phyloP scores from a whole-genome alignment of 2,797 vertebrate species.

The Microctenopoma steveboyesi region DNA sequence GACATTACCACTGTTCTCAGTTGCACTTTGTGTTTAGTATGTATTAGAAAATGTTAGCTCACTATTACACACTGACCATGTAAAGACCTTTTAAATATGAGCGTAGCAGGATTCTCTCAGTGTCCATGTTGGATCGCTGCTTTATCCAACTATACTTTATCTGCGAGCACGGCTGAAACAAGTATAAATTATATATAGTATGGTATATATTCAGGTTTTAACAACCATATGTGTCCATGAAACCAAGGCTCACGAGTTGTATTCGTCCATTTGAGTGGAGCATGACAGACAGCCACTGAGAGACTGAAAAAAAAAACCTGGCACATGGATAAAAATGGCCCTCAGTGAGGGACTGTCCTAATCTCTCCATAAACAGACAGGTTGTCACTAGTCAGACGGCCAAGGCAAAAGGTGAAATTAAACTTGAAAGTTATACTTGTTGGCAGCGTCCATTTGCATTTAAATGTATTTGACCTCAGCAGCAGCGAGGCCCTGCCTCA shows the following conservation, averaged over 20 bases:
- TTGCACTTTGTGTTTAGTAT: too few species aligned
- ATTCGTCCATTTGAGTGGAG: slow-evolving; percentile 15
- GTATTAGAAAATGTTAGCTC: too few species aligned
- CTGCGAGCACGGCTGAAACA: background rate
- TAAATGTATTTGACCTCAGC: slow-evolving; percentile 79
- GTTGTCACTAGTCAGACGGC: slow-evolving; percentile 41
- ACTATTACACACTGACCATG: too few species aligned
- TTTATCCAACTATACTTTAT: too few species aligned
- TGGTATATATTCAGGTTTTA: background rate
- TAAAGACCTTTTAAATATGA: background rate
- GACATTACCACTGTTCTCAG: too few species aligned
- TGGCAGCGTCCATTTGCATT: slow-evolving; percentile 76
- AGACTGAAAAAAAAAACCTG: slow-evolving; percentile 4
- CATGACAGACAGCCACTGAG: slow-evolving; percentile 20
- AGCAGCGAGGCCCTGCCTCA: slow-evolving; percentile 37
- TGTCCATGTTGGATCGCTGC: background rate
- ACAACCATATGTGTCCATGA: slow-evolving; percentile 1
- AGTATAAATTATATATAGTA: background rate
- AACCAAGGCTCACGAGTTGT: slow-evolving; percentile 6
- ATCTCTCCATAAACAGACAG: slow-evolving; percentile 47
- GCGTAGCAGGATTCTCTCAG: background rate
- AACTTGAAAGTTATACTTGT: slow-evolving; percentile 58
- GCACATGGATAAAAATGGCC: slow-evolving; percentile 5
- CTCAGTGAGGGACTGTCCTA: slow-evolving; percentile 35
- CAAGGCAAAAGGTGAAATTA: slow-evolving; percentile 58